Base-by-base conservation (phyloP, 2,888 invertebrate species). In the Copidosoma aretas region DNA sequence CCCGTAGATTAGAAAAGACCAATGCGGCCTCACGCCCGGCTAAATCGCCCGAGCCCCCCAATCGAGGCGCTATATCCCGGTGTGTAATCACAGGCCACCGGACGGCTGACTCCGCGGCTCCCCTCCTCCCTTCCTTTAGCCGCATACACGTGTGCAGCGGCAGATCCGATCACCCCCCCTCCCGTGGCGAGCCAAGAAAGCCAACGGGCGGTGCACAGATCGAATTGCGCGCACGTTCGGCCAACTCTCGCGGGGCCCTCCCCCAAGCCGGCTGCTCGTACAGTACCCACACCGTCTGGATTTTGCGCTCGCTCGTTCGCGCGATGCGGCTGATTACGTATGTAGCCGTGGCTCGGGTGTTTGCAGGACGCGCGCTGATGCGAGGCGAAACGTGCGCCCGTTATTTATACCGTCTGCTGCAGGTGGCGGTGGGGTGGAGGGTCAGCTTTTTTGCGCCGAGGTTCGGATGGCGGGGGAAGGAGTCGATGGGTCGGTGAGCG, bases 141-240 rank as follows among this genome's bases (percentile, higher is more conserved):
- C 14, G 3, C 43, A 14, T 12, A 46, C 14, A 14, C 41, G 10
- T 14, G 14, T 17, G 15, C 43, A 14, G 12, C 14, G 43, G 15
- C 43, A 46, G 43, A 46, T 46, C 43, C 43, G 43, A 46, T 46
- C 43, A 67, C 61, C 67, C 57, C 56, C 32, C 32, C 56, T 8
- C 32, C 60, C 49, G 58, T 25, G 39, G 61, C 41, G 57, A 41
- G 58, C 57, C 39, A 24, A 60, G 59, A 25, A 52, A 59, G 64
- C 57, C 61, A 62, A n/a, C 43, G 43, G 43, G 43, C 12, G 43
- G 14, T 32, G 32, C 4, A 8, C 32, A 15, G 57, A 67, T 67
- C 67, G 57, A 67, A 67, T 67, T 67, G 39, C 67, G 21, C 46
- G 22, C 61, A 62, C 61, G 67, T 62, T 67, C 58, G 58, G 49